A percentile compares a stretch with the other conserved stretches of the same genome.
Evolutionary conservation across 2,888 invertebrate genomes (phyloP).

Genomic region (Drosophila fungiperda): DNA sequence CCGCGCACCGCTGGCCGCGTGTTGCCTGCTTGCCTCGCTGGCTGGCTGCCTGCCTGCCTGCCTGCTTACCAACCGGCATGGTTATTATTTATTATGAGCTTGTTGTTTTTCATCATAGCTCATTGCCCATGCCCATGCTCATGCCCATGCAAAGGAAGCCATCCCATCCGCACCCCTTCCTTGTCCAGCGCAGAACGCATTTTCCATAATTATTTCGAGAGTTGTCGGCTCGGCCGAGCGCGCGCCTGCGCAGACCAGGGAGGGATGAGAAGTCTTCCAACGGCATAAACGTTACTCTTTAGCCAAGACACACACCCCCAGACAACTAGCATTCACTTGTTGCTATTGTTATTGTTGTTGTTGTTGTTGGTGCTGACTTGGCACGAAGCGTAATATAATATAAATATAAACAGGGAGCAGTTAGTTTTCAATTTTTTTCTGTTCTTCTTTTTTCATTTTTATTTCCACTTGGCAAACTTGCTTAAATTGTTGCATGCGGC

Average conservation of each 20-base stretch:
- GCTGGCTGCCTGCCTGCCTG: constrained; percentile 11
- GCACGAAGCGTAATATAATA: constrained; percentile 68
- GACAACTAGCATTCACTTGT: constrained; percentile 51
- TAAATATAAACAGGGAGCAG: constrained; percentile 75
- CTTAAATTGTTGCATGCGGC: constrained; percentile 42
- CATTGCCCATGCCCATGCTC: constrained; percentile 71
- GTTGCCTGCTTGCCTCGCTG: constrained; percentile 17
- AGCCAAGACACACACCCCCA: constrained; percentile 73
- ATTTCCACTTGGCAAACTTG: constrained; percentile 13
- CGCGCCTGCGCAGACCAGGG: constrained; percentile 46
- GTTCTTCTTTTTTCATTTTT: constrained; percentile 12
- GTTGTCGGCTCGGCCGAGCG: constrained; percentile 46
- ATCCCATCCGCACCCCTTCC: constrained; percentile 17
- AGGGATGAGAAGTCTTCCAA: constrained; percentile 2
- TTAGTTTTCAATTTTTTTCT: constrained; percentile 71
- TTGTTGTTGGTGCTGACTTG: constrained; percentile 20
- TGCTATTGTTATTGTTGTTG: constrained; percentile 20
- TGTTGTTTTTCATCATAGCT: constrained; percentile 78
- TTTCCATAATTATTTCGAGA: constrained; percentile 75
- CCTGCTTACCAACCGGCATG: constrained; percentile 47
- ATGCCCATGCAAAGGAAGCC: constrained; percentile 69
- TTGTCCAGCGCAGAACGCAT: constrained; percentile 47
- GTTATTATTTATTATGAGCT: constrained; percentile 79
- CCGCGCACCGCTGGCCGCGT: constrained; percentile 52
- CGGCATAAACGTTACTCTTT: constrained; percentile 64